Evolutionary conservation across 2,797 vertebrate species (phyloP).

Genomic region (Tolypeutes matacus): DNA sequence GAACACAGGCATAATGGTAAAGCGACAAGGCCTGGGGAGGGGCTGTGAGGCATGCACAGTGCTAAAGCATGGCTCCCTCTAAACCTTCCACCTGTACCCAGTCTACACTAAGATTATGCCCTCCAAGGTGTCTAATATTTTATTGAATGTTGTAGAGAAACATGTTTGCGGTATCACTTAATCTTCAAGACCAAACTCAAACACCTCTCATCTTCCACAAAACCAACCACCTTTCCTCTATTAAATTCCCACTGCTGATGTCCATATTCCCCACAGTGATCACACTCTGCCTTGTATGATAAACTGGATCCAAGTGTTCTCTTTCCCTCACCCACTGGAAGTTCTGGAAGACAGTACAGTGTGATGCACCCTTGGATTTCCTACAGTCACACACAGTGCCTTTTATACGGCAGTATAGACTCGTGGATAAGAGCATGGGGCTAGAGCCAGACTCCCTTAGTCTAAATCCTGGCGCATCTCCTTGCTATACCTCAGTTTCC

Average conservation of each 20-base stretch:
- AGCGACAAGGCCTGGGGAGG: not conserved
- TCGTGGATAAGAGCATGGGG: not conserved
- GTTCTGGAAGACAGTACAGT: not conserved
- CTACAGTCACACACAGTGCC: not conserved
- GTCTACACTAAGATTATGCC: not conserved
- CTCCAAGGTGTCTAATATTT: not conserved
- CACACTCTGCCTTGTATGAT: not conserved
- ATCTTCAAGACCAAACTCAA: constrained; percentile 38
- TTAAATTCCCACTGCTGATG: not conserved
- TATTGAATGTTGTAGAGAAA: constrained; percentile 10
- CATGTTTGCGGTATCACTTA: not conserved
- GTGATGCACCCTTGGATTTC: not conserved
- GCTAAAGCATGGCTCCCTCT: not conserved
- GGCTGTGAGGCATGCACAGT: not conserved
- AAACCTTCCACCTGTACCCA: not conserved
- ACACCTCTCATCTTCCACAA: not conserved
- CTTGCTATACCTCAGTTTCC: not conserved
- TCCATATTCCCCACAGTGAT: not conserved
- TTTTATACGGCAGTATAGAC: not conserved
- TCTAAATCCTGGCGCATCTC: not conserved
- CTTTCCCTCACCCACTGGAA: not conserved
- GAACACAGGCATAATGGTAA: not conserved
- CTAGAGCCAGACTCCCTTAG: not conserved
- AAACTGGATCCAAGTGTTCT: not conserved
- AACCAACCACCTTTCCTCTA: not conserved